Conservation (phyloP, 2,888 invertebrate genomes). For the Lymantria dispar region DNA sequence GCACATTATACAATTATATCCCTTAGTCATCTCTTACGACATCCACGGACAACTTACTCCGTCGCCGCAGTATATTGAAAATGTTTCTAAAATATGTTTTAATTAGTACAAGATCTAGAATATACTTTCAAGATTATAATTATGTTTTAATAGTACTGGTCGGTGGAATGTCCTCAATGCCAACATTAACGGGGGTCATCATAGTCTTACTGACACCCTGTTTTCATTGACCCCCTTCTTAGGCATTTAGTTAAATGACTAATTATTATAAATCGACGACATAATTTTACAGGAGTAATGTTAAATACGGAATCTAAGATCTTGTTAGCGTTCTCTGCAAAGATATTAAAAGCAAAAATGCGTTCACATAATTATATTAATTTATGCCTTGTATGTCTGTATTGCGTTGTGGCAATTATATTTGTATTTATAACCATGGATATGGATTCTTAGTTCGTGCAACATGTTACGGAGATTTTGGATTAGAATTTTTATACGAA, state of each 20-base stretch:
- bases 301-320: background rate
- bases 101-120: no score
- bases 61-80: no score
- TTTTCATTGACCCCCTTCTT: conserved; percentile 37
- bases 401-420: no score
- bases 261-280: conserved; percentile 21
- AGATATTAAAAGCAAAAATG: background rate
- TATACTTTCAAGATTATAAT: conserved; percentile 6
- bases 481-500: background rate
- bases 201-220: conserved; percentile 15
- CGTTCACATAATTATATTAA: no score
- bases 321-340: background rate
- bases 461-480: background rate
- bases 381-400: no score
- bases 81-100: no score
- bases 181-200: conserved; percentile 13
- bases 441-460: background rate
- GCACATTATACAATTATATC: no score
- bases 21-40: no score
- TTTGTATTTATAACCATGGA: no score
- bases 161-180: conserved; percentile 13
- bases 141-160: background rate
- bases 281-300: background rate
- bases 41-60: no score
- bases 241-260: conserved; percentile 25